These are phyloP conservation scores for Caenorhabditis sp. DNA, from an alignment of 2,888 invertebrate genomes.

Conservation along the genomic window DNA sequence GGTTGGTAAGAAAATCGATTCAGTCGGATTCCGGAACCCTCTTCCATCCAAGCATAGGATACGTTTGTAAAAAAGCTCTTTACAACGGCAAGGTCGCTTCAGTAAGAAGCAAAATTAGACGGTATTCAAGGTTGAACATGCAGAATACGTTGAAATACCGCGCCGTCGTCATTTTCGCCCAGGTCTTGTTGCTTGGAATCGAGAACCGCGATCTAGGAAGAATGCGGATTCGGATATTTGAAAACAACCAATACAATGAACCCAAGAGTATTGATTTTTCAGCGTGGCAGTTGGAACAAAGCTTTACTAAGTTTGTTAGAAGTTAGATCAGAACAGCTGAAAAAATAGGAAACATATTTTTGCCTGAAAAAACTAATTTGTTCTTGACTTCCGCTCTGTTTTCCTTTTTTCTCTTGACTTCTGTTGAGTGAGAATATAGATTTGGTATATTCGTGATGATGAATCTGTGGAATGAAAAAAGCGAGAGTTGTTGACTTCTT, in stretches of 20 bases:
- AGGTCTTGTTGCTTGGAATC: slow-evolving; percentile 44
- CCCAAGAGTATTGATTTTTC: no score
- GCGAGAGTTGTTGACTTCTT: neutral
- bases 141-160: neutral
- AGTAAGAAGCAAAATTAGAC: slow-evolving; percentile 39
- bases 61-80: neutral
- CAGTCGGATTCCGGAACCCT: no score
- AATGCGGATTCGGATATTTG: neutral
- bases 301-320: slow-evolving; percentile 13
- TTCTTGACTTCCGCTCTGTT: neutral
- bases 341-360: slow-evolving; percentile 4
- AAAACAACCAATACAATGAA: no score
- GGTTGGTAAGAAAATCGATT: no score
- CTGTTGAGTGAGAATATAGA: neutral
- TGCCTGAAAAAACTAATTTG: slow-evolving; percentile 1
- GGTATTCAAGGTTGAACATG: slow-evolving; percentile 41
- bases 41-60: neutral
- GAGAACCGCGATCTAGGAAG: neutral
- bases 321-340: slow-evolving; percentile 16
- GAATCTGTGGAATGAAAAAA: neutral
- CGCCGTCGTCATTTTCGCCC: slow-evolving; percentile 5
- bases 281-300: no score
- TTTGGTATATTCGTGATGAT: neutral
- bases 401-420: neutral
- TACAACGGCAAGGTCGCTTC: slow-evolving; percentile 8